Percentiles rank a stretch among this genome's conserved stretches.
Evolutionary conservation across 2,888 invertebrate species (phyloP).

Genomic region (Apantesis nais): DNA sequence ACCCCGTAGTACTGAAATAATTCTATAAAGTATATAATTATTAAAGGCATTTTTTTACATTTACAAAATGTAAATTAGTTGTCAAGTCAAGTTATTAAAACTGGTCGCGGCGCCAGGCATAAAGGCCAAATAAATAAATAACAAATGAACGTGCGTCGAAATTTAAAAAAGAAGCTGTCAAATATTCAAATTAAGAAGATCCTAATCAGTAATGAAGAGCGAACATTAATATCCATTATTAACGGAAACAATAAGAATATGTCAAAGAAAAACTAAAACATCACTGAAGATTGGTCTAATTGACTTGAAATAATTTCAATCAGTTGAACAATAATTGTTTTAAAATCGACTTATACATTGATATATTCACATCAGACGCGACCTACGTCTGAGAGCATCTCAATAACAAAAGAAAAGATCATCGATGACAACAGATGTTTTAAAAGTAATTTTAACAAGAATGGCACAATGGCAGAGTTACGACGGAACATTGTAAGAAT

Average conservation of each 20-base stretch:
- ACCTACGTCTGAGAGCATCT: slow-evolving; percentile 26
- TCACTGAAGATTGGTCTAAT: neutral
- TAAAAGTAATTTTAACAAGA: slow-evolving; percentile 17
- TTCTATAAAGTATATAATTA: neutral
- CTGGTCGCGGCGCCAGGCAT: neutral
- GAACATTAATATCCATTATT: neutral
- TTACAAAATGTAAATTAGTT: neutral
- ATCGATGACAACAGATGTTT: slow-evolving; percentile 33
- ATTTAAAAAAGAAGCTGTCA: neutral
- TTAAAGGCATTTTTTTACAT: neutral
- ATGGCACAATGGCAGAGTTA: slow-evolving; percentile 8
- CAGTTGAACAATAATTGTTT: neutral
- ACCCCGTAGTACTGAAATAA: neutral
- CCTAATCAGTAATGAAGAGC: neutral
- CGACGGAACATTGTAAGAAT: too few relatives aligned
- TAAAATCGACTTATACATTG: neutral
- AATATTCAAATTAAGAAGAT: neutral
- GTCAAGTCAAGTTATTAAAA: neutral
- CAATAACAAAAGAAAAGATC: slow-evolving; percentile 26
- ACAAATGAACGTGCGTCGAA: neutral
- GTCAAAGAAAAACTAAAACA: neutral
- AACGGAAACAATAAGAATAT: neutral
- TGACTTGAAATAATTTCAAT: neutral
- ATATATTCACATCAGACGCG: slow-evolving; percentile 3
- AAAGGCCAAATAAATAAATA: neutral